Evolutionary conservation across 1,140 invertebrate species (phyloP).

Genomic region (Dendroctonus ponderosae): DNA sequence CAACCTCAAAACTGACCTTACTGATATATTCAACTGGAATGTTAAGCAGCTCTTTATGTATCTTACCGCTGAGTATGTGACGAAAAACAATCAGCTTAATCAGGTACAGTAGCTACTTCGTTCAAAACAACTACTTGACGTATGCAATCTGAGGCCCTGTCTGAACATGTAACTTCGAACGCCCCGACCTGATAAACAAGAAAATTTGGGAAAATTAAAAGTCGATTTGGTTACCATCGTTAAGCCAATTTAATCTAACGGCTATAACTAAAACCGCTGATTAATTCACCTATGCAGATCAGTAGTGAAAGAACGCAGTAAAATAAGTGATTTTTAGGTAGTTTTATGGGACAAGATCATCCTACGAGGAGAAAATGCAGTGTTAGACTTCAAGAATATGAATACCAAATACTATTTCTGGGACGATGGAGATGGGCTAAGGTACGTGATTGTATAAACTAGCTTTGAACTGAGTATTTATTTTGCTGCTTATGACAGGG

Average conservation of each 20-base stretch:
- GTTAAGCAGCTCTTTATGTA: slow-evolving; percentile 98
- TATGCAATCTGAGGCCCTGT: not conserved
- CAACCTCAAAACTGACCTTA: slow-evolving; percentile 90
- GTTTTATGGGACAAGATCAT: slow-evolving; percentile 99
- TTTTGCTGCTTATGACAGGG: slow-evolving; percentile 59
- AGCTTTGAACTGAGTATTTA: not conserved
- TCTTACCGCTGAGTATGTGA: slow-evolving; percentile 94
- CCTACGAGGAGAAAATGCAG: slow-evolving; percentile 85
- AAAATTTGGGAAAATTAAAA: too few relatives aligned
- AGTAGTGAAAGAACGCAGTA: not conserved
- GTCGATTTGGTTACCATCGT: too few relatives aligned
- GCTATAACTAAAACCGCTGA: too few relatives aligned
- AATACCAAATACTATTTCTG: slow-evolving; percentile 99
- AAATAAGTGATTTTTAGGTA: slow-evolving; percentile 60
- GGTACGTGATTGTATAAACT: slow-evolving; percentile 59
- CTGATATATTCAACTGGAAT: slow-evolving; percentile 97
- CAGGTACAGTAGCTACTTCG: slow-evolving; percentile 56
- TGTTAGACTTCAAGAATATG: slow-evolving; percentile 89
- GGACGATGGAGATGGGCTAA: slow-evolving; percentile 97
- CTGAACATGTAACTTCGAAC: too few relatives aligned
- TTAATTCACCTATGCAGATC: too few relatives aligned
- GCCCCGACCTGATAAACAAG: too few relatives aligned
- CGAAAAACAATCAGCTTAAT: slow-evolving; percentile 83
- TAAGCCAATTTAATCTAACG: too few relatives aligned
- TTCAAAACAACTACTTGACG: too few relatives aligned